Evolutionary conservation across 2,888 invertebrate species (phyloP).

Genomic region (Nemurella pictetii): DNA sequence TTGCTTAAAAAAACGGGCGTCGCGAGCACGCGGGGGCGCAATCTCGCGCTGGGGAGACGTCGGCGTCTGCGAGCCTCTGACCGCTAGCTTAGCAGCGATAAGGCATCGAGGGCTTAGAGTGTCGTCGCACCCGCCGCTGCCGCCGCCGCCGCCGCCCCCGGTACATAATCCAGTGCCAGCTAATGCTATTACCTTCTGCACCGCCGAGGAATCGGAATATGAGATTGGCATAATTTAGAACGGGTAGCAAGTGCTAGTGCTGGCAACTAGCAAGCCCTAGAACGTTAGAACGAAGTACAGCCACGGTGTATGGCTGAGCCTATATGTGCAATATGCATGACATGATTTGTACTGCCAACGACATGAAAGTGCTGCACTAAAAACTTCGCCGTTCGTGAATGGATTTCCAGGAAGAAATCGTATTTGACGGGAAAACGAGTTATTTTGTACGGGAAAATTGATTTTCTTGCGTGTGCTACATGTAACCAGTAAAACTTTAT

Average conservation of each 20-base stretch:
- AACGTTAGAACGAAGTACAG: no score
- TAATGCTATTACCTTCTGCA: neutral
- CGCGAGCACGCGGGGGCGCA: neutral
- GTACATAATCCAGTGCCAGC: neutral
- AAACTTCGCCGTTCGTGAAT: neutral
- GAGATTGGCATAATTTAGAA: neutral
- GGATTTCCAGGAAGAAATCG: neutral
- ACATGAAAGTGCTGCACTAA: neutral
- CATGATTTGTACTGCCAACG: no score
- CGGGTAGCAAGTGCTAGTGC: neutral
- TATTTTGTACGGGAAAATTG: neutral
- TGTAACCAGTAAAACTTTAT: neutral
- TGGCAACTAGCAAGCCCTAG: no score
- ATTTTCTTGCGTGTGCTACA: neutral
- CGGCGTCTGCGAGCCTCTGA: no score
- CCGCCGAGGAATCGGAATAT: neutral
- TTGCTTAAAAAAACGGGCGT: neutral
- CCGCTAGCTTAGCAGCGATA: neutral
- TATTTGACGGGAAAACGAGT: neutral
- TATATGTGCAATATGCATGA: no score
- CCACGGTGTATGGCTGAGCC: neutral
- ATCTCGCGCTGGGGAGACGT: neutral
- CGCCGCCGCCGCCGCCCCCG: no score
- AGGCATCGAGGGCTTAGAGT: neutral
- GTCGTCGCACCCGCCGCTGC: neutral